Evolutionary conservation across 2,888 invertebrate species (phyloP).

Genomic region (Lucinisca nassula): DNA sequence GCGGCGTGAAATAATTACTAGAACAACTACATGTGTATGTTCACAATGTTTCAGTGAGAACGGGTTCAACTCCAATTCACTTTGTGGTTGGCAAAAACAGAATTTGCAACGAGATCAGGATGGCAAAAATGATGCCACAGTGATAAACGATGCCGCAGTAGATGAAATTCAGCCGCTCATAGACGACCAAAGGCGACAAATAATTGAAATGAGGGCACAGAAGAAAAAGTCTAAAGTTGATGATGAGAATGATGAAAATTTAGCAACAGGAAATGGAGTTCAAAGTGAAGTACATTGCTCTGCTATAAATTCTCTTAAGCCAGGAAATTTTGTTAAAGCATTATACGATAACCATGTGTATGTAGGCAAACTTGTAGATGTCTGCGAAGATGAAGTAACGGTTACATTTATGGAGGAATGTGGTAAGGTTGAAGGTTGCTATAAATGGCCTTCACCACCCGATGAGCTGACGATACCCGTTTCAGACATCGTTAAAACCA

Average conservation of each 20-base stretch:
- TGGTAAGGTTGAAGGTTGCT: conserved; percentile 31
- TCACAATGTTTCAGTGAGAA: conserved; percentile 27
- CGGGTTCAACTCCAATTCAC: neutral
- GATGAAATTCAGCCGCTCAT: neutral
- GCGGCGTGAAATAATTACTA: neutral
- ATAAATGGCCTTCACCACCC: conserved; percentile 29
- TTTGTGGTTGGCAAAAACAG: conserved; percentile 6
- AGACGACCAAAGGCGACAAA: neutral
- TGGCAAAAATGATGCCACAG: neutral
- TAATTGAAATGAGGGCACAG: neutral
- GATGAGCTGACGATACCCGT: neutral
- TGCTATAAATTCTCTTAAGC: neutral
- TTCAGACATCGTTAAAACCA: neutral
- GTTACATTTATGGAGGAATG: conserved; percentile 46
- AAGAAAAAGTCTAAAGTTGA: neutral
- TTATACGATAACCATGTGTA: conserved; percentile 31
- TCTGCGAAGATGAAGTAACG: conserved; percentile 32
- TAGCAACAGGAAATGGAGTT: neutral
- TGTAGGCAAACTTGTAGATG: conserved; percentile 30
- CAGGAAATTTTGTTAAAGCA: conserved; percentile 18
- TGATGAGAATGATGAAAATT: neutral
- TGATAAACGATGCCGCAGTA: neutral
- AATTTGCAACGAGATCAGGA: neutral
- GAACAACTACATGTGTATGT: conserved; percentile 51
- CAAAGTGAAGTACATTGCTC: neutral